Conservation (phyloP, 1,140 invertebrate genomes). For the Asobara japonica region DNA sequence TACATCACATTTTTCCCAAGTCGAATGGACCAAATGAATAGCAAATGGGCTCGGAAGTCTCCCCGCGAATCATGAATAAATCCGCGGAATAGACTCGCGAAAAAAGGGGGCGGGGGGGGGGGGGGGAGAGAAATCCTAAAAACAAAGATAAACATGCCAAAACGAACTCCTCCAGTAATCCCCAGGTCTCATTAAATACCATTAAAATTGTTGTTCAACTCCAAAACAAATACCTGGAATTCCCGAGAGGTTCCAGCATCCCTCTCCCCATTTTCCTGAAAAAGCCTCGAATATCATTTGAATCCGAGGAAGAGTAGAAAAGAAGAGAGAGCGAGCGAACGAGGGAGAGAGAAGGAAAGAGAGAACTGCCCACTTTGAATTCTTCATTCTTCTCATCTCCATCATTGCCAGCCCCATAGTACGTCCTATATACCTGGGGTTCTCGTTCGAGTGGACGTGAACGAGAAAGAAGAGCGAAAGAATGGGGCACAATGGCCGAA, state of each 20-base stretch:
- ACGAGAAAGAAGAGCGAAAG: slow-evolving; percentile 13
- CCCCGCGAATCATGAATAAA: background rate
- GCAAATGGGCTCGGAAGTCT: too few relatives aligned
- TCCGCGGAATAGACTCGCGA: background rate
- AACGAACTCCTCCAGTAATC: background rate
- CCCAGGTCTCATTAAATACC: too few relatives aligned
- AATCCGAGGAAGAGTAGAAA: background rate
- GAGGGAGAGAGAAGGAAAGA: background rate
- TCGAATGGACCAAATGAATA: background rate
- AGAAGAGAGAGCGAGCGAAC: too few relatives aligned
- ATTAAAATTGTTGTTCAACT: slow-evolving; percentile 1
- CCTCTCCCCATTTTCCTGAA: background rate
- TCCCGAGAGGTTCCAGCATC: background rate
- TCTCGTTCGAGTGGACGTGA: slow-evolving; percentile 14
- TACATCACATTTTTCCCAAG: background rate
- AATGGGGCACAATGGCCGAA: background rate
- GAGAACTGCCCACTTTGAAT: slow-evolving; percentile 13
- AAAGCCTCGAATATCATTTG: slow-evolving; percentile 1
- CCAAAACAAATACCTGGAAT: background rate
- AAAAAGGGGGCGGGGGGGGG: background rate
- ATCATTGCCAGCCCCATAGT: background rate
- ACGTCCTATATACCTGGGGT: slow-evolving; percentile 19
- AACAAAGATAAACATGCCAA: background rate
- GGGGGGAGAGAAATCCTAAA: background rate
- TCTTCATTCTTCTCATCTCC: slow-evolving; percentile 10